A percentile compares a stretch with the other conserved stretches of the same genome.
Evolutionary conservation across 2,797 vertebrate species (phyloP).

Genomic region (Anableps anableps): DNA sequence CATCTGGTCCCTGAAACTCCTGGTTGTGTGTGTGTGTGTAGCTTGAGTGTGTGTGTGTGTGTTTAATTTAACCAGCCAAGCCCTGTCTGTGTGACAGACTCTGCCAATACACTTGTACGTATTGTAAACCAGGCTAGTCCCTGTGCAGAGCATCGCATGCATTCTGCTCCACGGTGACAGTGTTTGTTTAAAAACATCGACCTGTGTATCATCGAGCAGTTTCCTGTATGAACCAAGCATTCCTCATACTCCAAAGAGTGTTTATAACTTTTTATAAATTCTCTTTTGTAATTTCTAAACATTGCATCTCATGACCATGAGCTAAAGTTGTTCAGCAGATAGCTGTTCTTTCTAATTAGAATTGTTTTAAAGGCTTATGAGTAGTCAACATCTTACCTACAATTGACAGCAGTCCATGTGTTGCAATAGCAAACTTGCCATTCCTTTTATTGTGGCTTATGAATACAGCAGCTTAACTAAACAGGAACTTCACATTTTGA

Average conservation of each 20-base stretch:
- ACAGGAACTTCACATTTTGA: background rate
- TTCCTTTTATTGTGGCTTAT: background rate
- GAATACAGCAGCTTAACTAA: background rate
- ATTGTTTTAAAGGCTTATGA: too few relatives aligned
- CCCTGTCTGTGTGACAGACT: conserved; percentile 50
- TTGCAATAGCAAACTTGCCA: background rate
- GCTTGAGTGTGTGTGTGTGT: conserved; percentile 44
- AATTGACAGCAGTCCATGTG: background rate
- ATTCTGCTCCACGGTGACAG: conserved; percentile 7
- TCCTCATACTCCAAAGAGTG: background rate
- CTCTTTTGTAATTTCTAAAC: background rate
- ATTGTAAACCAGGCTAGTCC: conserved; percentile 36
- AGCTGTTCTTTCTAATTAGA: background rate
- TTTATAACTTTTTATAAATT: background rate
- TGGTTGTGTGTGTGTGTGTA: conserved; percentile 24
- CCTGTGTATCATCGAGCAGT: background rate
- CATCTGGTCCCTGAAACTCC: conserved; percentile 67
- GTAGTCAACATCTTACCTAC: background rate
- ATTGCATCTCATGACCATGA: background rate
- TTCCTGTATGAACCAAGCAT: background rate
- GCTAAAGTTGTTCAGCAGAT: background rate
- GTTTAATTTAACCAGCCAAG: conserved; percentile 66
- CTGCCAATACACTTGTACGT: conserved; percentile 56
- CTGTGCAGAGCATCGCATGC: conserved; percentile 5
- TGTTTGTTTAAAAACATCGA: background rate